These are phyloP conservation scores for Alosa alosa DNA, from an alignment of 2,113 vertebrate species.

Conservation along the genomic window DNA sequence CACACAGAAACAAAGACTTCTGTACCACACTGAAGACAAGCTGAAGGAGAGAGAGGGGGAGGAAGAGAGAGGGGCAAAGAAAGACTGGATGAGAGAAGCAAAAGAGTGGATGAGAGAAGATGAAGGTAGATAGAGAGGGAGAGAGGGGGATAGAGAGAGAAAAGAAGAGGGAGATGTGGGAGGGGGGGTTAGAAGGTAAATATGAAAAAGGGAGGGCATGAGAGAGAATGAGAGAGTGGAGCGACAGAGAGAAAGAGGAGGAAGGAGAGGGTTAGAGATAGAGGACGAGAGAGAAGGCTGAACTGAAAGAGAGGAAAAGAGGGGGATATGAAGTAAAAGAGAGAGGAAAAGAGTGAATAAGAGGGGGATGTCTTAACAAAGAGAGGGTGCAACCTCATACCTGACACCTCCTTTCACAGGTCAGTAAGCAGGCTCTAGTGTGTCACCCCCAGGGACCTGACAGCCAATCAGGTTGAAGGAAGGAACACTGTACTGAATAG, in stretches of 20 bases:
- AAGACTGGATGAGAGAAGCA: too few relatives aligned
- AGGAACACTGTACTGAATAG: neutral
- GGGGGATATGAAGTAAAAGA: conserved; percentile 4
- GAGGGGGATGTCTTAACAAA: conserved; percentile 5
- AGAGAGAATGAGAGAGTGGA: neutral
- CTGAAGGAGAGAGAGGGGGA: neutral
- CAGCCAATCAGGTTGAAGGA: neutral
- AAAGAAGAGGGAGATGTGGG: too few relatives aligned
- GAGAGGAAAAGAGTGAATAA: conserved; percentile 6
- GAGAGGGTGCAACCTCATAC: neutral
- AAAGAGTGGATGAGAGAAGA: conserved; percentile 22
- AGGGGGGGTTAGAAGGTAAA: too few relatives aligned
- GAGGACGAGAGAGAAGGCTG: neutral
- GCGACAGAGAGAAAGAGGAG: neutral
- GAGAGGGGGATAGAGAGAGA: too few relatives aligned
- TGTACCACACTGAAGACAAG: neutral
- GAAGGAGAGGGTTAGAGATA: conserved; percentile 1
- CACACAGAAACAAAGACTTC: neutral
- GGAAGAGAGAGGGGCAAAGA: too few relatives aligned
- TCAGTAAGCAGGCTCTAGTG: neutral
- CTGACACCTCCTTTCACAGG: neutral
- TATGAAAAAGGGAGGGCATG: too few relatives aligned
- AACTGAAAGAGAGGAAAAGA: conserved; percentile 22
- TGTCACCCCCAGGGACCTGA: neutral
- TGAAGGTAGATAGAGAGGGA: too few relatives aligned